These are phyloP conservation scores for Scaptomyza tumidula DNA, from an alignment of 2,888 invertebrate genomes.

Conservation along the genomic window DNA sequence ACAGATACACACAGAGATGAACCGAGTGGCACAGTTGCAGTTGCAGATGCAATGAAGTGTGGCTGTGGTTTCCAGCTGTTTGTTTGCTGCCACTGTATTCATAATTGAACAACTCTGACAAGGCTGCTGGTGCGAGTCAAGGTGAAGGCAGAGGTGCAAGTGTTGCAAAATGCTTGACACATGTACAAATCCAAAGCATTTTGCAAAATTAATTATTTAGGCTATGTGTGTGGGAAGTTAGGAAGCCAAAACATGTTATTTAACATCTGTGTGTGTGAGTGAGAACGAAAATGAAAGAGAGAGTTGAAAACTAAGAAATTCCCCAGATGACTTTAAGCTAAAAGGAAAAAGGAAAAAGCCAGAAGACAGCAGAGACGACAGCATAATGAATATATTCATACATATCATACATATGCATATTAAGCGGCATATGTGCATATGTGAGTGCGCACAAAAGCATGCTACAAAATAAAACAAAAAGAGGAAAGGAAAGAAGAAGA, in stretches of 20 bases:
- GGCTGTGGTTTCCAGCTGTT: constrained; percentile 22
- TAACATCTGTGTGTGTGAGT: constrained; percentile 41
- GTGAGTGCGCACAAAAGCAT: constrained; percentile 36
- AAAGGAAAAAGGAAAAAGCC: constrained; percentile 16
- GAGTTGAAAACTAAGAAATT: constrained; percentile 54
- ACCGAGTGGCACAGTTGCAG: background rate
- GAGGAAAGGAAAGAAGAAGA: constrained; percentile 16
- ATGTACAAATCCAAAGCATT: background rate
- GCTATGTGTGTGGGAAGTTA: constrained; percentile 1
- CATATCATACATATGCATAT: constrained; percentile 36
- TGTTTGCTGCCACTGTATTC: constrained; percentile 25
- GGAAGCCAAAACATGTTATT: constrained; percentile 40
- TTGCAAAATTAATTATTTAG: constrained; percentile 29
- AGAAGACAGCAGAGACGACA: constrained; percentile 27
- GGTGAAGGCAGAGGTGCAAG: constrained; percentile 26
- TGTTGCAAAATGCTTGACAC: constrained; percentile 7
- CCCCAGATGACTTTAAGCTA: constrained; percentile 58
- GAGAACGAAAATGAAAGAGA: constrained; percentile 2
- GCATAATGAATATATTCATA: constrained; percentile 68
- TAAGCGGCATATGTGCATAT: constrained; percentile 8
- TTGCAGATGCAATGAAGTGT: constrained; percentile 25
- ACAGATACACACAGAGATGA: background rate
- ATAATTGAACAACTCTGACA: constrained; percentile 43
- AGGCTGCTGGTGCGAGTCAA: constrained; percentile 23
- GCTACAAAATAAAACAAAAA: constrained; percentile 24